phyloP scores from a whole-genome alignment of 2,888 invertebrate species.

The Scrobipalpa costella region DNA sequence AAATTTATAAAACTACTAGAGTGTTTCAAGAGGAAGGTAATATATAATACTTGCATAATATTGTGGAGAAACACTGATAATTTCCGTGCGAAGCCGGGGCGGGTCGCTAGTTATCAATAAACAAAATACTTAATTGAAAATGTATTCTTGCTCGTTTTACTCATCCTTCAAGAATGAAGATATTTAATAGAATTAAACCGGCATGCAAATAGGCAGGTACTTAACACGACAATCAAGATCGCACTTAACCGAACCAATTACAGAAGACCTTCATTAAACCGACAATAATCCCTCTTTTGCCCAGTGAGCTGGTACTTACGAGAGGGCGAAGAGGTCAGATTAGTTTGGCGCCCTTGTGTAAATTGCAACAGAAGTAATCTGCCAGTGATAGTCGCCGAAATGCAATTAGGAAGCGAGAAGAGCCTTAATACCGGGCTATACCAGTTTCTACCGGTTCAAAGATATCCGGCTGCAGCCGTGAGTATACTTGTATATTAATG shows the following conservation, averaged over 20 bases:
- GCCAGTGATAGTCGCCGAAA: slow-evolving; percentile 47
- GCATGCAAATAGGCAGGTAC: slow-evolving; percentile 29
- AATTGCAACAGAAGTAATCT: slow-evolving; percentile 56
- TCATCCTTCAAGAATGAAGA: slow-evolving; percentile 29
- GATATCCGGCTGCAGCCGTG: slow-evolving; percentile 40
- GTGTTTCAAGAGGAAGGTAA: too few relatives aligned
- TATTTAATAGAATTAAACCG: slow-evolving; percentile 42
- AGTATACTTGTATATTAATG: neutral
- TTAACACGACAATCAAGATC: slow-evolving; percentile 34
- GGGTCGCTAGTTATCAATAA: too few relatives aligned
- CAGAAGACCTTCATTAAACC: slow-evolving; percentile 37
- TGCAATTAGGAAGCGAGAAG: slow-evolving; percentile 55
- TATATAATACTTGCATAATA: too few relatives aligned
- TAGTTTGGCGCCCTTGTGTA: slow-evolving; percentile 44
- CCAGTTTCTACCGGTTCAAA: slow-evolving; percentile 31
- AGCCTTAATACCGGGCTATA: slow-evolving; percentile 36
- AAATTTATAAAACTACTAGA: too few relatives aligned
- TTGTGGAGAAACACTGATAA: too few relatives aligned
- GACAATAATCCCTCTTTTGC: slow-evolving; percentile 34
- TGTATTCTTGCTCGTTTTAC: slow-evolving; percentile 14
- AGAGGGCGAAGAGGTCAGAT: slow-evolving; percentile 37
- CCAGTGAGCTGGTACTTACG: slow-evolving; percentile 21
- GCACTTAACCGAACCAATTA: slow-evolving; percentile 37
- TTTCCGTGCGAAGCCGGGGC: too few relatives aligned
- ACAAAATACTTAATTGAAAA: slow-evolving; percentile 13